Base-by-base conservation (phyloP, 2,797 vertebrate genomes). In the Leuciscus waleckii region DNA sequence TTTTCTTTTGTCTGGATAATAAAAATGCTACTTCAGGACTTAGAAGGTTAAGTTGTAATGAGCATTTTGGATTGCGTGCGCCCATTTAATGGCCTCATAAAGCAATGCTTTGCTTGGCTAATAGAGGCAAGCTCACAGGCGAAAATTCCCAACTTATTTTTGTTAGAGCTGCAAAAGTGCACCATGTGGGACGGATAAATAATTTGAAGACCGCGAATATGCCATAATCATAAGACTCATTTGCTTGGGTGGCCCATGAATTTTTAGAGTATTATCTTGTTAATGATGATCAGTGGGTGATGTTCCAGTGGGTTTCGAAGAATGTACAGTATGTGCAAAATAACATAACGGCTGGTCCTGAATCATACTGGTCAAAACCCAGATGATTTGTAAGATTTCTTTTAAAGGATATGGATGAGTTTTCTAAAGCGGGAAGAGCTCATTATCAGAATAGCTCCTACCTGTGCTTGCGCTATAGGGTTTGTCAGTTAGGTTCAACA, bases 1-100 rank as follows among this genome's bases (percentile, higher is more conserved):
- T 97, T 96, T 96, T 91, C 94, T 94, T 49, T 96, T 95, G 95
- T 96, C 92, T 92, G 95, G 95, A 96, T 96, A 96, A 97, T 97
- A 97, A 97, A 97, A 97, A 94, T 94, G 95, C 95, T 96, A 96
- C 95, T 97, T 96, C 95, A 95, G 94, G 94, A 96, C 96, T 96
- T 95, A 96, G 95, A 97, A 97, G 96, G 96, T 97, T 97, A 97
- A 97, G 96, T 96, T 96, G 94, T 96, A 96, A 96, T 97, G 95
- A 96, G 94, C 97, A 96, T 97, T 97, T 97, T 97, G 95, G 96
- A 96, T 96, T 94, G 93, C 95, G 94, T 95, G 95, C 93, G 95
- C 95, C 95, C 92, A 95, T 96, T 97, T 96, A 96, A 97, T 96
- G 94, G 95, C 94, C 95, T 95, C 95, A 96, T 97, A 97, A 90